Conservation (phyloP, 2,888 invertebrate species). For the Andrena bicolor region DNA sequence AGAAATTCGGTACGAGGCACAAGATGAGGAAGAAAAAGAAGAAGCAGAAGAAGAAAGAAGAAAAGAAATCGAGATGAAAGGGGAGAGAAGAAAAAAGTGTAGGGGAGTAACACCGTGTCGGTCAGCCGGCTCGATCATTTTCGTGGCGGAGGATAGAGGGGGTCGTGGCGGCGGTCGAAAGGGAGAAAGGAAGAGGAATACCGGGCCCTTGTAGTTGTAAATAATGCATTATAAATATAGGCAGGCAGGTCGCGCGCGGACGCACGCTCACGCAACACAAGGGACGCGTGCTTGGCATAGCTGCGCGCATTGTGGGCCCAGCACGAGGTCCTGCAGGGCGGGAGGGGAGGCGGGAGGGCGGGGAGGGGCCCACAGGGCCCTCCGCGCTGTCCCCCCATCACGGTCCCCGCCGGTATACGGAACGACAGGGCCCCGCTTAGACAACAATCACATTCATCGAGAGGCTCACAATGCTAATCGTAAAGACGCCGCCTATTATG, state of each 20-base stretch:
- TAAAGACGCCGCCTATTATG: slow-evolving; percentile 84
- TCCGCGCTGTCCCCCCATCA: slow-evolving; percentile 54
- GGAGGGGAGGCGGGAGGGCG: too few species aligned
- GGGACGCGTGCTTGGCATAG: slow-evolving; percentile 84
- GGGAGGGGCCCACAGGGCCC: slow-evolving; percentile 65
- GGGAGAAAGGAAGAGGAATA: slow-evolving; percentile 48
- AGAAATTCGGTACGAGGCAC: too few species aligned
- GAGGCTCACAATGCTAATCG: slow-evolving; percentile 84
- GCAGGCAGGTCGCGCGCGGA: slow-evolving; percentile 77
- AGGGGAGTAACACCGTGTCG: not conserved
- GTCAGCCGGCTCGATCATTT: slow-evolving; percentile 22
- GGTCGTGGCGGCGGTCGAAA: slow-evolving; percentile 25
- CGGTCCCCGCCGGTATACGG: slow-evolving; percentile 66
- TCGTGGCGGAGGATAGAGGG: not conserved
- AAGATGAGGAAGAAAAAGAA: not conserved
- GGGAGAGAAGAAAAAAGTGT: not conserved
- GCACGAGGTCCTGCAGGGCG: slow-evolving; percentile 77
- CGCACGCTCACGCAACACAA: slow-evolving; percentile 77
- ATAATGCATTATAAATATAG: slow-evolving; percentile 84
- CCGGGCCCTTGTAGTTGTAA: slow-evolving; percentile 79
- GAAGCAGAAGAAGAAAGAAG: not conserved
- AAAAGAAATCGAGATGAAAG: not conserved
- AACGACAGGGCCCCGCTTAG: slow-evolving; percentile 78
- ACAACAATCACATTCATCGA: slow-evolving; percentile 85
- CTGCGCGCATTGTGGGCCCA: slow-evolving; percentile 81